Evolutionary conservation across 2,113 vertebrate species (phyloP), one percentile per base, ranked within the genome.

Genomic region (Anseranas semipalmata): DNA sequence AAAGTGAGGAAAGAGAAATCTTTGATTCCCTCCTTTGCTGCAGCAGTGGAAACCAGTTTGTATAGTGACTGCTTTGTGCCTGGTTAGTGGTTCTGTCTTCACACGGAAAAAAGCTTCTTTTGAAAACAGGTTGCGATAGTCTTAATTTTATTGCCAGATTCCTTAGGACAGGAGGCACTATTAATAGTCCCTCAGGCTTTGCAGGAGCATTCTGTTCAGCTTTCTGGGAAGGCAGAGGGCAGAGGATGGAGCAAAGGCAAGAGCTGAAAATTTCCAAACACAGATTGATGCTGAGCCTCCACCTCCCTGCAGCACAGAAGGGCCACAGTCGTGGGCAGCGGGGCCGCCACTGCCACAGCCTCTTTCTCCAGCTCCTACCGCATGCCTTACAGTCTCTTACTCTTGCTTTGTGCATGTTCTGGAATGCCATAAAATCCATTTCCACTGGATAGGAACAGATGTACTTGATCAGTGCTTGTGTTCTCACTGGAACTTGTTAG

Each of bases 401-500:
- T 72, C 28, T 67, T 85, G 6, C 41, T 82, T 82, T 59, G 35
- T 2, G 2, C 1, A 0, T 84, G 39, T 30, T 52, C 67, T 32
- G 45, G 25, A 76, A 46, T 53, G 41, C 11, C 10, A 28, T 15
- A 18, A 37, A 52, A 46, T 62, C 15, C 3, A 37, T 75, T 68
- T 39, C 33, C 35, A 28, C 53, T 63, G 85, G 94, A 91, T 63
- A 62, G 43, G 33, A 93, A 62, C 83, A 95, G 91, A 83, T 84
- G 91, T 88, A 81, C 77, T 94, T 72, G 50, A 78, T 94, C 76
- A 84, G 37, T 56, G 58, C 55, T 92, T 96, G 70, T 89, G 81
- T 21, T 27, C 85, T 73, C 77, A 20, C 27, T 87, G 75, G 62
- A 87, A 94, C 87, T 90, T 33, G 32, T 97, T 95, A 85, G 22